Conservation (phyloP, 2,113 vertebrate genomes). For the Microcebus lehilahytsara region DNA sequence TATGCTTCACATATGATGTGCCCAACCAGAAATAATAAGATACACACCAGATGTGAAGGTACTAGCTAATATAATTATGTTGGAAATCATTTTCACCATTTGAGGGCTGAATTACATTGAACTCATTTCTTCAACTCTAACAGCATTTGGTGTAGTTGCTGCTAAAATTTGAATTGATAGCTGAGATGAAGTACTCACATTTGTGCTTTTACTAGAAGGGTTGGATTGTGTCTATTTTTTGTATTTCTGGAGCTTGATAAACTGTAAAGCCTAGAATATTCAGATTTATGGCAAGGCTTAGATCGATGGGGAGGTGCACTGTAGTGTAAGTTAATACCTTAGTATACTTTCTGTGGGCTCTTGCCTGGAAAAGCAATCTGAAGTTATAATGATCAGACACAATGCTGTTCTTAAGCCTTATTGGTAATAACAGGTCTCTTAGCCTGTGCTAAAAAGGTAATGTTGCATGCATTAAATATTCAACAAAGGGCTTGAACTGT, state of each 20-base stretch:
- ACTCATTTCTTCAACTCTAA: constrained; percentile 53
- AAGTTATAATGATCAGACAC: not conserved
- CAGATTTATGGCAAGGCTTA: not conserved
- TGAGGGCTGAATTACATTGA: constrained; percentile 42
- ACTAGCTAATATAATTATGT: constrained; percentile 54
- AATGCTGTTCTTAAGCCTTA: not conserved
- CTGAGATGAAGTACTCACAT: not conserved
- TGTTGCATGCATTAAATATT: constrained; percentile 77
- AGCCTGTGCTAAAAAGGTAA: constrained; percentile 67
- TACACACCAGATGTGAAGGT: constrained; percentile 53
- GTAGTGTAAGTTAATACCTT: not conserved
- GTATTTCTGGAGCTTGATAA: constrained; percentile 33
- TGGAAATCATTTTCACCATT: constrained; percentile 45
- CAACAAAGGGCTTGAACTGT: constrained; percentile 68
- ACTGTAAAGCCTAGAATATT: not conserved
- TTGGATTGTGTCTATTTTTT: not conserved
- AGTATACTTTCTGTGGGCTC: constrained; percentile 19
- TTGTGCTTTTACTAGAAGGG: constrained; percentile 20
- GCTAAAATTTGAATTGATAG: constrained; percentile 47
- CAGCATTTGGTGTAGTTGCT: constrained; percentile 52
- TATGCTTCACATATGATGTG: constrained; percentile 55
- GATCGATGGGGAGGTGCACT: not conserved
- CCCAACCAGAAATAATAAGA: constrained; percentile 60
- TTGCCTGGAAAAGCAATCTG: not conserved
- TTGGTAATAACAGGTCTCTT: constrained; percentile 43